These are phyloP conservation scores for Nanorana parkeri DNA, from an alignment of 2,113 vertebrate genomes.

Conservation along the genomic window DNA sequence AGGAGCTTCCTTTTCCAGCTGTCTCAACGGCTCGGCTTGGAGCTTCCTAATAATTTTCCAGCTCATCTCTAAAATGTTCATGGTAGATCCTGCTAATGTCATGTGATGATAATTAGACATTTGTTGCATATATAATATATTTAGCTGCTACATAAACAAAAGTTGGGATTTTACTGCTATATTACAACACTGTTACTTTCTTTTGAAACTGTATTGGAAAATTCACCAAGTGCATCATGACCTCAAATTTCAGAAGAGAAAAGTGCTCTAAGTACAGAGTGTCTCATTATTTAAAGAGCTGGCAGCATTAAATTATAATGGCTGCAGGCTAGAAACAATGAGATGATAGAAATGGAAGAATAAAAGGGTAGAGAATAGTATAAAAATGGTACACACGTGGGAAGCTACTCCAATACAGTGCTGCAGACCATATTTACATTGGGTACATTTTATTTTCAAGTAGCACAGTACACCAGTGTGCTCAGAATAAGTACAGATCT, in stretches of 20 bases:
- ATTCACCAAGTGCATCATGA: not conserved
- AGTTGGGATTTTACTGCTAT: too few relatives aligned
- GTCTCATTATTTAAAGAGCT: constrained; percentile 24
- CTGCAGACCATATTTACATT: not conserved
- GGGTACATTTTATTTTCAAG: constrained; percentile 8
- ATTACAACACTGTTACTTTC: too few relatives aligned
- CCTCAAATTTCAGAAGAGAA: constrained; percentile 15
- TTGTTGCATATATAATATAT: too few relatives aligned
- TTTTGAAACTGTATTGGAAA: too few relatives aligned
- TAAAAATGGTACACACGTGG: not conserved
- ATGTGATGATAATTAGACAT: too few relatives aligned
- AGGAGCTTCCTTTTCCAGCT: too few relatives aligned
- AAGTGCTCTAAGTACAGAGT: not conserved
- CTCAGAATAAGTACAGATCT: not conserved
- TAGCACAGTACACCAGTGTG: not conserved
- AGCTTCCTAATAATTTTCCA: too few relatives aligned
- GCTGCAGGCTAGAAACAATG: constrained; percentile 1
- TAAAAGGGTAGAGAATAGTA: constrained; percentile 3
- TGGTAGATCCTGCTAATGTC: too few relatives aligned
- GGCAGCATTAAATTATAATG: constrained; percentile 11
- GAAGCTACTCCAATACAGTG: not conserved
- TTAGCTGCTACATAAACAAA: too few relatives aligned
- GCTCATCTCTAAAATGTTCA: too few relatives aligned
- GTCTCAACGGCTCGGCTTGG: too few relatives aligned
- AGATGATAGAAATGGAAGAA: constrained; percentile 6